phyloP scores from a whole-genome alignment of 2,888 invertebrate species.

The Lasioglossum vierecki region DNA sequence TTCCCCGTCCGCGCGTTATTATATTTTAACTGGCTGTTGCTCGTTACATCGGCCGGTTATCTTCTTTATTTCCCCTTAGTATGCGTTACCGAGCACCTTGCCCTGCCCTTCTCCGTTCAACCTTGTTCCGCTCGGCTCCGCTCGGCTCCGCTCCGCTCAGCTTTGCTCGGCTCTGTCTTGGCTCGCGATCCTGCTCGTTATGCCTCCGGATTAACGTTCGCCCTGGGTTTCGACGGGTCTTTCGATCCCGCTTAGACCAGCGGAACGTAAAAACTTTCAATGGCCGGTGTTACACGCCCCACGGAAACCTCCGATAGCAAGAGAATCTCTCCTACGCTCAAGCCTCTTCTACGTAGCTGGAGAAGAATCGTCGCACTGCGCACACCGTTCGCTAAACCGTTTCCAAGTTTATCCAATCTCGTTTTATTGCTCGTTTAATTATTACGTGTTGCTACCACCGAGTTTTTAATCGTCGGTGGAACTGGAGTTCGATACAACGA shows the following conservation, averaged over 20 bases:
- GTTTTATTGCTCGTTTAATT: neutral
- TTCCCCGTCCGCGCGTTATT: constrained; percentile 55
- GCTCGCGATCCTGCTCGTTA: constrained; percentile 10
- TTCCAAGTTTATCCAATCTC: neutral
- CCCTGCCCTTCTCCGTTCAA: neutral
- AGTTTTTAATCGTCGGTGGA: neutral
- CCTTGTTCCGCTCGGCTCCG: neutral
- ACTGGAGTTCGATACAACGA: neutral
- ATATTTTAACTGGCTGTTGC: constrained; percentile 55
- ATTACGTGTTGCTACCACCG: neutral
- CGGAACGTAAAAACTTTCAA: constrained; percentile 20
- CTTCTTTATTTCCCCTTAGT: constrained; percentile 23
- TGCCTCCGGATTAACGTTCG: neutral
- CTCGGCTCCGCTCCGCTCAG: neutral
- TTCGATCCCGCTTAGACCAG: neutral
- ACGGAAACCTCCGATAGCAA: neutral
- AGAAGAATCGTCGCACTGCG: neutral
- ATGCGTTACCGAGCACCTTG: constrained; percentile 21
- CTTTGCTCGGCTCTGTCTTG: neutral
- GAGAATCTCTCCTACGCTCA: neutral
- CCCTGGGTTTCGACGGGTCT: neutral
- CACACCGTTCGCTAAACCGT: neutral
- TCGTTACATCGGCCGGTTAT: constrained; percentile 45
- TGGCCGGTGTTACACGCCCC: constrained; percentile 7
- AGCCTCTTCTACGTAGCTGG: neutral